A percentile compares a stretch with the other conserved stretches of the same genome.
These are phyloP conservation scores for Heterohyrax brucei DNA, from an alignment of 2,797 vertebrate species.

Conservation along the genomic window DNA sequence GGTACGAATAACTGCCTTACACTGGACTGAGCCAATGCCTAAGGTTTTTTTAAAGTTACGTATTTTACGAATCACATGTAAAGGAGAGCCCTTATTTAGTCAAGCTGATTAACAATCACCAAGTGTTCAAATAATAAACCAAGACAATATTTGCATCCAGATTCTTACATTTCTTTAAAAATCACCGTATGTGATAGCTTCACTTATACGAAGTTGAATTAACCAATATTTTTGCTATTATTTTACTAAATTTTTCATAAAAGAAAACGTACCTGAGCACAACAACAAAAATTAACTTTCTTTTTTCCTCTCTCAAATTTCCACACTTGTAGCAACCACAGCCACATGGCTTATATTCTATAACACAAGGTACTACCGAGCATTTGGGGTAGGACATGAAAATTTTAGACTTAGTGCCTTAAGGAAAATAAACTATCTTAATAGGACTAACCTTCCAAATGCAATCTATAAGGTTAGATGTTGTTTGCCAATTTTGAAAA, in stretches of 20 bases:
- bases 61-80: background rate
- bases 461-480: background rate
- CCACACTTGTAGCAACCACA: background rate
- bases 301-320: background rate
- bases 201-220: conserved; percentile 52
- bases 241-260: conserved; percentile 48
- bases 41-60: conserved; percentile 36
- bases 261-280: background rate
- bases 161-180: conserved; percentile 54
- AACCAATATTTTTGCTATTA: conserved; percentile 8
- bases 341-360: background rate
- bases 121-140: conserved; percentile 12
- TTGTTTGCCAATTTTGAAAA: conserved; percentile 36
- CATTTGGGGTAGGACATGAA: background rate
- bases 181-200: background rate
- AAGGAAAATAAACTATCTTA: background rate
- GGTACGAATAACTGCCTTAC: conserved; percentile 32
- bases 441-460: background rate
- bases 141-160: conserved; percentile 38
- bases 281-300: background rate
- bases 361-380: background rate
- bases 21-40: background rate
- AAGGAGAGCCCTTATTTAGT: conserved; percentile 32
- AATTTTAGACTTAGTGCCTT: conserved; percentile 19
- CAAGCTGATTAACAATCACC: conserved; percentile 56